These are phyloP conservation scores for Drosophila funebris DNA, from an alignment of 1,140 invertebrate species.

Conservation along the genomic window DNA sequence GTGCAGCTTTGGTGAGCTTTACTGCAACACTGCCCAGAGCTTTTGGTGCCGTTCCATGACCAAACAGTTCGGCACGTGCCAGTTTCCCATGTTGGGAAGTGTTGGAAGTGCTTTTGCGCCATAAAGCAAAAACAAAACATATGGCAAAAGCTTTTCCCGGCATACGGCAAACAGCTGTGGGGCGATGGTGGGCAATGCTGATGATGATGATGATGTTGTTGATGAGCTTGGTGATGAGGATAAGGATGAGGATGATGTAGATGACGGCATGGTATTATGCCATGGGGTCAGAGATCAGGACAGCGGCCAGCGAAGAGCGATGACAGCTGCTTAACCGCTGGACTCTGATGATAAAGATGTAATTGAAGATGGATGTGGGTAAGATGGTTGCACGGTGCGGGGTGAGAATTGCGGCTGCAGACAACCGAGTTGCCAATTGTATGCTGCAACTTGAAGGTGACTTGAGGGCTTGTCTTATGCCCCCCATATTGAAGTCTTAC, in stretches of 20 bases:
- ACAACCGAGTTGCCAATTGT: conserved; percentile 7
- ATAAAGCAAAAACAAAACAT: conserved; percentile 53
- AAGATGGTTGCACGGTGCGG: too few relatives aligned
- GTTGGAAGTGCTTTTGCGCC: conserved; percentile 53
- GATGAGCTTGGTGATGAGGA: conserved; percentile 12
- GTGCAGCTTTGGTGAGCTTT: conserved; percentile 41
- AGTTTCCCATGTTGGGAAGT: conserved; percentile 43
- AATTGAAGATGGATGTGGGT: neutral
- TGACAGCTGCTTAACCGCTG: conserved; percentile 36
- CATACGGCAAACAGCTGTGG: conserved; percentile 54
- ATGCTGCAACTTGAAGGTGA: conserved; percentile 16
- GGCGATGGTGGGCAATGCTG: neutral
- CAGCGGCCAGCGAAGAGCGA: conserved; percentile 1
- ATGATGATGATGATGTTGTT: conserved; percentile 21
- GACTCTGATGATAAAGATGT: conserved; percentile 19
- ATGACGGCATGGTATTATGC: conserved; percentile 35
- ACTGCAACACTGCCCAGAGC: conserved; percentile 40
- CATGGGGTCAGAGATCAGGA: conserved; percentile 22
- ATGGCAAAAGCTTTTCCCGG: conserved; percentile 54
- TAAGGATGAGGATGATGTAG: conserved; percentile 1
- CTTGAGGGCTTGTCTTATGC: neutral
- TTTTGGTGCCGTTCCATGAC: conserved; percentile 34
- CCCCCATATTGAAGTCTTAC: conserved; percentile 24
- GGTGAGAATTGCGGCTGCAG: neutral
- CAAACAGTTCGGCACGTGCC: conserved; percentile 55